These are phyloP conservation scores for Rhingia rostrata DNA, from an alignment of 2,888 invertebrate species.

Conservation along the genomic window DNA sequence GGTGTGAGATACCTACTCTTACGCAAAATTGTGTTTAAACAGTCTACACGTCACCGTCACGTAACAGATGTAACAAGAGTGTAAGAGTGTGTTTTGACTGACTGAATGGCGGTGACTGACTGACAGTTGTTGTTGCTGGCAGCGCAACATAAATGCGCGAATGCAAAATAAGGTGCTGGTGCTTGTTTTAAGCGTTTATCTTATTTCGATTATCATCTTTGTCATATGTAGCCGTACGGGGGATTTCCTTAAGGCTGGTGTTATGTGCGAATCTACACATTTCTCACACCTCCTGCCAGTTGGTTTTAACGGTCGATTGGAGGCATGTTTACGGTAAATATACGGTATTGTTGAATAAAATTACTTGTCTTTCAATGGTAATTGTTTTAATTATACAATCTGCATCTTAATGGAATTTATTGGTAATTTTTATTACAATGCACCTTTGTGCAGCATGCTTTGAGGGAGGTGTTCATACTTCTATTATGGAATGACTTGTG, in stretches of 20 bases:
- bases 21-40: slow-evolving; percentile 28
- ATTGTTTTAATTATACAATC: slow-evolving; percentile 66
- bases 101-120: background rate
- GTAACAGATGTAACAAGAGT: background rate
- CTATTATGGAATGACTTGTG: slow-evolving; percentile 29
- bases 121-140: background rate
- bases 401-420: slow-evolving; percentile 26
- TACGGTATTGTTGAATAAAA: slow-evolving; percentile 52
- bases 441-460: background rate
- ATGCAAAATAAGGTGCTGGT: slow-evolving; percentile 14
- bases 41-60: background rate
- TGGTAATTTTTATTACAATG: background rate
- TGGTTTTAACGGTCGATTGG: slow-evolving; percentile 50
- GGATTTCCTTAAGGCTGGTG: slow-evolving; percentile 4
- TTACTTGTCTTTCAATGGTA: slow-evolving; percentile 57
- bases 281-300: slow-evolving; percentile 56
- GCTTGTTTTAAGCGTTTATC: slow-evolving; percentile 3
- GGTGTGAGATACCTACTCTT: background rate
- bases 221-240: slow-evolving; percentile 16
- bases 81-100: background rate
- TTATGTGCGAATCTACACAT: slow-evolving; percentile 27
- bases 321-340: slow-evolving; percentile 65
- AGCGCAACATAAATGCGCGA: slow-evolving; percentile 5
- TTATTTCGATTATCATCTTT: slow-evolving; percentile 40
- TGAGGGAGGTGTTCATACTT: slow-evolving; percentile 35